Base-by-base conservation (phyloP, 1,140 invertebrate genomes). In the Andricus grossulariae region DNA sequence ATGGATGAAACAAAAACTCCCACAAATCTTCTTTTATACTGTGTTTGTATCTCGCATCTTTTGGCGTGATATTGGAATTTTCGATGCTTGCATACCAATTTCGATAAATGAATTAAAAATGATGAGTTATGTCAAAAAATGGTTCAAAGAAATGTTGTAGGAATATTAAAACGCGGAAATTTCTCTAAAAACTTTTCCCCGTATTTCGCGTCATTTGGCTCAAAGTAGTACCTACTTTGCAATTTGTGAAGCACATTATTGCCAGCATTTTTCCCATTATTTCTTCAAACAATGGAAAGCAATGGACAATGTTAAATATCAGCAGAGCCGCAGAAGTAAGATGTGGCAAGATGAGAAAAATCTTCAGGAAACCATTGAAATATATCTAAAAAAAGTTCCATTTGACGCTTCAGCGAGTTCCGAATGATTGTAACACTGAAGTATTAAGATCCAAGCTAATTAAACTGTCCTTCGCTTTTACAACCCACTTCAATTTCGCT, bases 401-500 rank as follows among this genome's bases (percentile, higher is more conserved):
- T 76, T 76, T 66, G 8, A 21, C 51, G 74, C 74, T 72, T 55
- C 51, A 55, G 21, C 72, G 74, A 70, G 71, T 71, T 50, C 51
- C 74, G 70, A 76, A 72, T 76, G 74, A 76, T 76, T 76, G 32
- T 70, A 32, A 55, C 51, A 25, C 71, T 55, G 51, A 50, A 25
- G 32, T 66, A 19, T 54, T 71, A 51, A n/a, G 32, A 25, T 71
- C 32, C 51, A 71, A 72, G 70, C 74, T 76, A 76, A 76, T 76
- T 76, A 71, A 76, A 50, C 74, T 76, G 74, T 76, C 74, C 70
- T 76, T 55, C 39, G 21, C 50, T 50, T 75, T 75, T 51, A 70
- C 50, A 75, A 75, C 52, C 60, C 50, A 75, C 71, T 75, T n/a
- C 74, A 16, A 75, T 75, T 50, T 52, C 10, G 71, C 8, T 50